Conservation (phyloP, 2,113 vertebrate species). For the Pteropus alecto region DNA sequence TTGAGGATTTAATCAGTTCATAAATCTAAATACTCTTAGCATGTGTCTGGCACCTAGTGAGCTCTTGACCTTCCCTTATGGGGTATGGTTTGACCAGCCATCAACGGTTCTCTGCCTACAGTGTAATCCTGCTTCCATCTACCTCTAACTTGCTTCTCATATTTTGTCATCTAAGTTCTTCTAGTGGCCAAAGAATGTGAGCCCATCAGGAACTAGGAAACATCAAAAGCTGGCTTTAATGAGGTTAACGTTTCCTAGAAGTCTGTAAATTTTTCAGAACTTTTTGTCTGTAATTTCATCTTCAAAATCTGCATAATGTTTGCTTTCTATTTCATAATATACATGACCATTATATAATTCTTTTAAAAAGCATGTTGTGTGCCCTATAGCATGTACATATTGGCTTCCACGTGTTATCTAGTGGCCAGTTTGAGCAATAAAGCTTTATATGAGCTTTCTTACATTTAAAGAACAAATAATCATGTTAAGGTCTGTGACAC, state of each 20-base stretch:
- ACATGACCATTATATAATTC: not conserved
- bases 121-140: not conserved
- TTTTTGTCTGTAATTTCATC: not conserved
- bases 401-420: not conserved
- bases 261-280: not conserved
- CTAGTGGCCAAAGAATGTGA: not conserved
- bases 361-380: not conserved
- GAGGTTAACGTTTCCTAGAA: not conserved
- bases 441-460: not conserved
- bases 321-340: not conserved
- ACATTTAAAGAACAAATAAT: not conserved
- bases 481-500: not conserved
- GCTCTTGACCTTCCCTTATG: not conserved
- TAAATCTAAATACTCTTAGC: not conserved
- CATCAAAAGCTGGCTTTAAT: not conserved
- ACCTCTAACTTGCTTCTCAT: not conserved
- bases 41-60: fast-evolving
- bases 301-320: not conserved
- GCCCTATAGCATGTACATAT: not conserved
- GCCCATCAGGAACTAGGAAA: not conserved
- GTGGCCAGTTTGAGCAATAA: not conserved
- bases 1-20: not conserved
- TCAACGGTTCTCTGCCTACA: fast-evolving
- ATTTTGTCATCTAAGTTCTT: not conserved
- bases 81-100: not conserved